A percentile compares a stretch with the other conserved stretches of the same genome.
Evolutionary conservation across 2,797 vertebrate species (phyloP).

Genomic region (Myripristis murdjan): DNA sequence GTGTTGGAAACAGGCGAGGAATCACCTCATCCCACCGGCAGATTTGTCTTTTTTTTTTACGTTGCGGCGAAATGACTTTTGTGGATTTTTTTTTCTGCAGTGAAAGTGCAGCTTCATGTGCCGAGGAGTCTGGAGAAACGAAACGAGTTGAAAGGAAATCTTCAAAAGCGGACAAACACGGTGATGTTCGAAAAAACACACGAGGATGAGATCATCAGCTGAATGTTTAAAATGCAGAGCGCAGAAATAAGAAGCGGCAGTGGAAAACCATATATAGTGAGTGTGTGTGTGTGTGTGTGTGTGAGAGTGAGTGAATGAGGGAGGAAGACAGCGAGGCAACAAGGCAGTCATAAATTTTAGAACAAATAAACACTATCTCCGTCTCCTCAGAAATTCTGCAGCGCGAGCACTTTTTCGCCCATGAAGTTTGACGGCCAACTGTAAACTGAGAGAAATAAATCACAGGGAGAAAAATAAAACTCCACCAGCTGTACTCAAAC

Average conservation of each 20-base stretch:
- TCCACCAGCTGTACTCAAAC: conserved; percentile 61
- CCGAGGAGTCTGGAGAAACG: neutral
- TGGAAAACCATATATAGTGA: neutral
- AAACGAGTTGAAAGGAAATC: too few species aligned
- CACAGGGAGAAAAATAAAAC: conserved; percentile 60
- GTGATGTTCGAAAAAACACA: too few species aligned
- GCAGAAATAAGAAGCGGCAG: neutral
- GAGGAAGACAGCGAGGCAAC: conserved; percentile 22
- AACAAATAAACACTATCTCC: conserved; percentile 63
- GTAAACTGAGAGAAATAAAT: conserved; percentile 70
- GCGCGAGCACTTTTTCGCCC: conserved; percentile 54
- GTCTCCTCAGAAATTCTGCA: conserved; percentile 66
- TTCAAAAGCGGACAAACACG: too few species aligned
- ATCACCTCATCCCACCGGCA: too few species aligned
- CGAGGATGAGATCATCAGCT: conserved; percentile 21
- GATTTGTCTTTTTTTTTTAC: too few species aligned
- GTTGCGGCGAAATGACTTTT: too few species aligned
- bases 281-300: conserved; percentile 1
- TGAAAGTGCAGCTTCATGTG: neutral
- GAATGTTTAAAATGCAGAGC: conserved; percentile 8
- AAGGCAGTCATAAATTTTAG: conserved; percentile 50
- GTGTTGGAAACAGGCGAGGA: too few species aligned
- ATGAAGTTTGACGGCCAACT: conserved; percentile 69
- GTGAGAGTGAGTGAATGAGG: conserved; percentile 6
- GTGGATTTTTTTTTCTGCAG: too few species aligned